phyloP scores from a whole-genome alignment of 2,113 vertebrate species.

The Acrocephalus kingi region DNA sequence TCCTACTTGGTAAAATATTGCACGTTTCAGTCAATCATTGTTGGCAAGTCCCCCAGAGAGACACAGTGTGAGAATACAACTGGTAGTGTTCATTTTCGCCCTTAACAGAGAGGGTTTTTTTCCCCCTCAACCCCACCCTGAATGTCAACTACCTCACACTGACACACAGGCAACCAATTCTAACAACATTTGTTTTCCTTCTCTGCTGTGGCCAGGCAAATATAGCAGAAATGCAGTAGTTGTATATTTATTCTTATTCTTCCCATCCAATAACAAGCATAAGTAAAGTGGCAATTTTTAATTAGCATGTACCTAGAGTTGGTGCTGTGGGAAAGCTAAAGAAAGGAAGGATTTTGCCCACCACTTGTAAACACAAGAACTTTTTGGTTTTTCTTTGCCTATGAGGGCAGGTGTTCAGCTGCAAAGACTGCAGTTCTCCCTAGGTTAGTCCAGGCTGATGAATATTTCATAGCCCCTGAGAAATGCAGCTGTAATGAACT shows the following conservation, averaged over 20 bases:
- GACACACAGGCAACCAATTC: neutral
- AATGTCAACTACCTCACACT: neutral
- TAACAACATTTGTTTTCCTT: neutral
- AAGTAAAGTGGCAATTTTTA: neutral
- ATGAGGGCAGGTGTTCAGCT: conserved; percentile 6
- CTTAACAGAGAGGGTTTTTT: neutral
- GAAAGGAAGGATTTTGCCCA: neutral
- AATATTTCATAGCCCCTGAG: conserved; percentile 61
- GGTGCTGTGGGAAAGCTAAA: neutral
- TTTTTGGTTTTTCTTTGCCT: conserved; percentile 18
- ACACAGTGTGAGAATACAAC: neutral
- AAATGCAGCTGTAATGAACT: conserved; percentile 52
- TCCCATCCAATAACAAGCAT: neutral
- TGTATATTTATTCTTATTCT: neutral
- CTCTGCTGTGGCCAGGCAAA: neutral
- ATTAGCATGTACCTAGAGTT: neutral
- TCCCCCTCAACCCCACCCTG: neutral
- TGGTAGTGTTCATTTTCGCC: neutral
- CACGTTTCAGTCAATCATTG: conserved; percentile 52
- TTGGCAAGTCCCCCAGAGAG: neutral
- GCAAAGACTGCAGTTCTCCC: neutral
- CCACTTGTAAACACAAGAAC: neutral
- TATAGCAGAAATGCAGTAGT: neutral
- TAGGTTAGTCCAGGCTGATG: neutral
- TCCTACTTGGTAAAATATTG: conserved; percentile 56